phyloP scores from a whole-genome alignment of 2,113 vertebrate genomes.

The Silurus asotus region DNA sequence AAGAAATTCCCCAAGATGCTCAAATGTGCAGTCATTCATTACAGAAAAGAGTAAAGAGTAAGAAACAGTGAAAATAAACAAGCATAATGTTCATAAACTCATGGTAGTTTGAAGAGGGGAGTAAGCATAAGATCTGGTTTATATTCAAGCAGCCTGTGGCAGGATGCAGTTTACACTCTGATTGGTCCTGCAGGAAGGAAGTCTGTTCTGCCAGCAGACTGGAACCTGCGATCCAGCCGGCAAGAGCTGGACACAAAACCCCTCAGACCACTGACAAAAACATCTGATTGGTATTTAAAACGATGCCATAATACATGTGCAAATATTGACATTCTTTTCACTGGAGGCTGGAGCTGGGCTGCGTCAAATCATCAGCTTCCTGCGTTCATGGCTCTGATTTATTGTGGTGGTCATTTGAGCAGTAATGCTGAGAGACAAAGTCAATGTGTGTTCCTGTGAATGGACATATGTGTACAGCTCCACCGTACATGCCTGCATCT shows the following conservation, averaged over 20 bases:
- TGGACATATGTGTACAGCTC: too few relatives aligned
- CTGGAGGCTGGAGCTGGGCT: not conserved
- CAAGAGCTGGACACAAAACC: constrained; percentile 34
- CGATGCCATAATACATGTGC: not conserved
- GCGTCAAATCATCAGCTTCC: constrained; percentile 20
- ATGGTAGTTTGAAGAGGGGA: constrained; percentile 7
- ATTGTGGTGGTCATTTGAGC: not conserved
- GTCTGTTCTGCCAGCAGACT: constrained; percentile 51
- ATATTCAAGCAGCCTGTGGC: constrained; percentile 42
- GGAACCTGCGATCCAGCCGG: constrained; percentile 45
- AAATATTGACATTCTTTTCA: constrained; percentile 7
- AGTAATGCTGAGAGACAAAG: not conserved
- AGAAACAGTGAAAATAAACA: constrained; percentile 37
- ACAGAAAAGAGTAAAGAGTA: constrained; percentile 30
- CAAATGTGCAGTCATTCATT: constrained; percentile 39
- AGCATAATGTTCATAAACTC: constrained; percentile 29
- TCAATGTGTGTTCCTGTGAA: constrained; percentile 15
- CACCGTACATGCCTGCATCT: not conserved
- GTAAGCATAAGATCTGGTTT: constrained; percentile 38
- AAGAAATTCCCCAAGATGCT: constrained; percentile 21
- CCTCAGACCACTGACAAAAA: constrained; percentile 4
- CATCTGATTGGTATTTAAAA: not conserved
- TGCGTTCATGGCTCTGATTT: not conserved
- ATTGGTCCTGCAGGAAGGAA: constrained; percentile 52
- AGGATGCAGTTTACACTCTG: constrained; percentile 41